These are phyloP conservation scores for Pachycephala philippinensis DNA, from an alignment of 2,113 vertebrate species.

Conservation along the genomic window DNA sequence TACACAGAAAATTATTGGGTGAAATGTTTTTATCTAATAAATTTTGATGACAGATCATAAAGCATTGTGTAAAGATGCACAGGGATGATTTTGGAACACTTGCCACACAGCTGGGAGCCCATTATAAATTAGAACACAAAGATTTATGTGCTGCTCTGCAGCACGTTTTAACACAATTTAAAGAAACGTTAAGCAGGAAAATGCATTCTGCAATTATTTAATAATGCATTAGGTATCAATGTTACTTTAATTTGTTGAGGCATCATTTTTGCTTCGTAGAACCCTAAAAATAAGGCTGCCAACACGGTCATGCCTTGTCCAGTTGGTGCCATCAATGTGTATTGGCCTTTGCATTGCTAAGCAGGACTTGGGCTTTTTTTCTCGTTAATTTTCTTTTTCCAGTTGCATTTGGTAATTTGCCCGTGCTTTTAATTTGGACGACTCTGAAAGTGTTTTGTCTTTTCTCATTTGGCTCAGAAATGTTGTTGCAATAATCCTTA, in stretches of 20 bases:
- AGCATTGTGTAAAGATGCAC: neutral
- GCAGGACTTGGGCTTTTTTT: neutral
- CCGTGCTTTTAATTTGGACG: rapidly evolving
- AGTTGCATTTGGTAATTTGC: neutral
- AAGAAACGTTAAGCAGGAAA: neutral
- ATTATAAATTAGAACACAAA: neutral
- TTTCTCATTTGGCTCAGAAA: neutral
- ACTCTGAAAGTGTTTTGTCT: neutral
- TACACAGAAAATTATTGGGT: neutral
- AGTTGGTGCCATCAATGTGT: neutral
- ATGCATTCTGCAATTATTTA: neutral
- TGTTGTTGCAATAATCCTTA: neutral
- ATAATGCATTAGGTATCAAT: neutral
- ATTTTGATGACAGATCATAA: constrained; percentile 17
- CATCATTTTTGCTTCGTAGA: neutral
- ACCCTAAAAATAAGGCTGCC: neutral
- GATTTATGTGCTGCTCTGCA: constrained; percentile 12
- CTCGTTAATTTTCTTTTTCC: neutral
- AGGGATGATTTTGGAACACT: neutral
- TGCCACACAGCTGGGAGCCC: neutral
- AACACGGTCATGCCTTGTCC: neutral
- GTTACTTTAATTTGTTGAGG: constrained; percentile 5
- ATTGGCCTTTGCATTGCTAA: neutral
- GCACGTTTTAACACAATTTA: neutral
- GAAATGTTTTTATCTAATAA: constrained; percentile 3